Conservation (phyloP, 2,113 vertebrate genomes). For the Orycteropus afer region DNA sequence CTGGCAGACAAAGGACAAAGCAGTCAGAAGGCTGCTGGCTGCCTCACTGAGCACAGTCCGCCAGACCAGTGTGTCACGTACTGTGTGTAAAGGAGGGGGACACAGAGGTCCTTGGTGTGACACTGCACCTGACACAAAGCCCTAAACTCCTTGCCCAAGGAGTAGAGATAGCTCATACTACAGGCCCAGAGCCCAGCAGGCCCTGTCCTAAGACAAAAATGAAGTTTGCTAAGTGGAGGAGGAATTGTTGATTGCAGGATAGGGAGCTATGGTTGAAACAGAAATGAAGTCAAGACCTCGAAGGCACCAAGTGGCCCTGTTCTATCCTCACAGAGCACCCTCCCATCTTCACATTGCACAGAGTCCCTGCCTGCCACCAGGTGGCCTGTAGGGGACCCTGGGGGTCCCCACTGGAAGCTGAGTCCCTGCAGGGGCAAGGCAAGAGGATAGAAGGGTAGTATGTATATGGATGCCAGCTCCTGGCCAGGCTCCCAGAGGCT, state of each 20-base stretch:
- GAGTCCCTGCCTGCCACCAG: neutral
- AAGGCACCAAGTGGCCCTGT: neutral
- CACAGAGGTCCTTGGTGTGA: fast-evolving
- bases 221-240: too few species aligned
- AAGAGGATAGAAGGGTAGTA: neutral
- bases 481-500: neutral
- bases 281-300: neutral
- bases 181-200: neutral
- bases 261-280: too few species aligned
- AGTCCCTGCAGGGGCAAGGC: too few species aligned
- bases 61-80: neutral
- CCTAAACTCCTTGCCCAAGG: neutral
- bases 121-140: fast-evolving
- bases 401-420: too few species aligned
- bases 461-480: fast-evolving
- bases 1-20: neutral
- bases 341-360: neutral
- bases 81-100: neutral
- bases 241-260: too few species aligned
- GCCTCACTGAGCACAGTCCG: neutral
- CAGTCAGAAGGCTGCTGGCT: too few species aligned
- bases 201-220: neutral
- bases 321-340: neutral
- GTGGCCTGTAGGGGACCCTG: neutral
- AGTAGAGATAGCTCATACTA: neutral